Percentiles rank a stretch among this genome's conserved stretches.
phyloP scores from a whole-genome alignment of 2,113 vertebrate species.

The Arenaria interpres region DNA sequence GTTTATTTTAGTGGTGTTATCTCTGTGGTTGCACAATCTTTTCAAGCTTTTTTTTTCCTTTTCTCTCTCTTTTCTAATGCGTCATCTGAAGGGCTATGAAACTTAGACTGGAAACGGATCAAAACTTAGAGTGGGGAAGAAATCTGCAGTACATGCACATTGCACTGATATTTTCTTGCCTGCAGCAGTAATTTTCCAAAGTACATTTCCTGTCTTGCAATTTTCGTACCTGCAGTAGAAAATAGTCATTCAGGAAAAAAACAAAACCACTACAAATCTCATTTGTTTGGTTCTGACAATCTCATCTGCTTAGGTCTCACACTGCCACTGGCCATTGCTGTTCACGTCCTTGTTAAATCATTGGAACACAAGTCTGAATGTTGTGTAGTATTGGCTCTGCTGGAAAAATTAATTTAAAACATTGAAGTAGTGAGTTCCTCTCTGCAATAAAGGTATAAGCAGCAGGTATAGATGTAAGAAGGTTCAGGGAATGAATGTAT shows the following conservation, averaged over 20 bases:
- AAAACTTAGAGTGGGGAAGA: background rate
- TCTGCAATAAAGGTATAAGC: background rate
- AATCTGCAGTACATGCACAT: background rate
- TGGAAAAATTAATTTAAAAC: background rate
- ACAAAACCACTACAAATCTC: background rate
- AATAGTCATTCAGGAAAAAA: background rate
- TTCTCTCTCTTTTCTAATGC: background rate
- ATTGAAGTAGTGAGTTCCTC: background rate
- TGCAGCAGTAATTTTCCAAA: conserved; percentile 18
- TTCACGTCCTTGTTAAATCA: conserved; percentile 1
- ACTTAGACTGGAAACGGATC: background rate
- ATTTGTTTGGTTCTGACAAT: conserved; percentile 28
- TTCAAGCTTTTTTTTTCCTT: background rate
- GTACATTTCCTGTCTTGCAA: background rate
- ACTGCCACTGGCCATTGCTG: background rate
- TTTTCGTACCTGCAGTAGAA: conserved; percentile 37
- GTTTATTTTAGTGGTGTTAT: background rate
- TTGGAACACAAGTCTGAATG: background rate
- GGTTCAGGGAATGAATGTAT: background rate
- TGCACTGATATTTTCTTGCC: background rate
- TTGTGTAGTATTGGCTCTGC: background rate
- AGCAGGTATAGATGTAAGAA: background rate
- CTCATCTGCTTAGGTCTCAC: background rate
- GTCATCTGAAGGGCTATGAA: background rate
- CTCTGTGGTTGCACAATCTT: background rate